Evolutionary conservation across 2,797 vertebrate species (phyloP).

Genomic region (Rhodeus uyekii): DNA sequence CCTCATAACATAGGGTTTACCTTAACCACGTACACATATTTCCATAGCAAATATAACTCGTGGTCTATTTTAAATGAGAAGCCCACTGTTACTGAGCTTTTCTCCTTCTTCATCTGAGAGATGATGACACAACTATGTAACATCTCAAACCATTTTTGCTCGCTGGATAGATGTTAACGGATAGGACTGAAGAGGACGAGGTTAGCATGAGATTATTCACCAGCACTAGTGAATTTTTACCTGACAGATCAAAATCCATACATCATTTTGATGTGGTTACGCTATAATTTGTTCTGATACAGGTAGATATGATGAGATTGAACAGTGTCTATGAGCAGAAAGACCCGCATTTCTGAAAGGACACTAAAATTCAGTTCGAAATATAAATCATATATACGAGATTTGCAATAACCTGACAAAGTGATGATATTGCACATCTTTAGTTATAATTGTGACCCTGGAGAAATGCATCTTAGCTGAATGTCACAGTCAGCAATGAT

Average conservation of each 20-base stretch:
- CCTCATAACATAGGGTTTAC: no score
- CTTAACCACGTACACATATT: background rate
- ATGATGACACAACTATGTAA: constrained; percentile 65
- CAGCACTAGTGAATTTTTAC: constrained; percentile 3
- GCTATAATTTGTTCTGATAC: background rate
- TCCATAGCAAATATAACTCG: no score
- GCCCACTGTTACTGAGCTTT: background rate
- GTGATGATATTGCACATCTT: background rate
- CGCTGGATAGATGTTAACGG: background rate
- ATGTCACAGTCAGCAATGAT: background rate
- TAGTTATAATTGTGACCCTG: background rate
- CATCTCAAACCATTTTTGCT: constrained; percentile 23
- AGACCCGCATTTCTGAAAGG: background rate
- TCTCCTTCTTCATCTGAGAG: background rate
- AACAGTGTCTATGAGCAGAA: background rate
- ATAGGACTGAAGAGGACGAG: background rate
- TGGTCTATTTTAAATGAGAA: background rate
- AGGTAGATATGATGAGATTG: background rate
- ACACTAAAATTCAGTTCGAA: background rate
- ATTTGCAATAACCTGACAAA: background rate
- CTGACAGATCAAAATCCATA: constrained; percentile 7
- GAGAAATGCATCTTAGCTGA: background rate
- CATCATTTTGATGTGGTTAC: background rate
- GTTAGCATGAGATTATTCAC: background rate
- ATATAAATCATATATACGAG: no score